Conservation (phyloP, 2,888 invertebrate genomes). For the Hydroisotoma schaefferi region DNA sequence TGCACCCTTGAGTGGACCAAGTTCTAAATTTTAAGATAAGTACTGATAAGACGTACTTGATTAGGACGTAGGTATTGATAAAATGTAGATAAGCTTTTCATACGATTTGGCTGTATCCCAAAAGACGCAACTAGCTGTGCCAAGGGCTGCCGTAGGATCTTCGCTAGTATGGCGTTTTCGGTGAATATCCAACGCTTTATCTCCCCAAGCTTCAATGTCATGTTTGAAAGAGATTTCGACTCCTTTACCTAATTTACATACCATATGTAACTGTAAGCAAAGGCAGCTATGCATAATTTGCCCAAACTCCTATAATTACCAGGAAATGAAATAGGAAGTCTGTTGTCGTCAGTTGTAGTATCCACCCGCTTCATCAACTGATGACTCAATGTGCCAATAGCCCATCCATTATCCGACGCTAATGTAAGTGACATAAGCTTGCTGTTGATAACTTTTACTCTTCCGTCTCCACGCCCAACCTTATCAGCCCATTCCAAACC, state of each 20-base stretch:
- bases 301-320: too few relatives aligned
- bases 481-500: conserved; percentile 1
- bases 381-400: not conserved
- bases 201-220: conserved; percentile 43
- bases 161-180: conserved; percentile 43
- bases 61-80: too few relatives aligned
- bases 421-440: conserved; percentile 32
- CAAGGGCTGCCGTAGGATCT: conserved; percentile 37
- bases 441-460: conserved; percentile 32
- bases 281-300: not conserved
- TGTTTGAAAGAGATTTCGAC: conserved; percentile 41
- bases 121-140: conserved; percentile 37
- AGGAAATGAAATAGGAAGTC: conserved; percentile 5
- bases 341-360: not conserved
- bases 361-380: not conserved
- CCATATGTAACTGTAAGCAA: not conserved
- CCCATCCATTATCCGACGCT: not conserved
- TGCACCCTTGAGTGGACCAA: conserved; percentile 49
- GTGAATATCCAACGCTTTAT: conserved; percentile 16
- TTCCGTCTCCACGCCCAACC: not conserved
- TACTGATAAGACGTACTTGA: not conserved
- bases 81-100: conserved; percentile 5
- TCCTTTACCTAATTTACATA: conserved; percentile 15
- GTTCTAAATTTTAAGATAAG: conserved; percentile 22
- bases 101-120: conserved; percentile 39